Conservation (phyloP, 2,888 invertebrate genomes). For the Bugulina stolonifera region DNA sequence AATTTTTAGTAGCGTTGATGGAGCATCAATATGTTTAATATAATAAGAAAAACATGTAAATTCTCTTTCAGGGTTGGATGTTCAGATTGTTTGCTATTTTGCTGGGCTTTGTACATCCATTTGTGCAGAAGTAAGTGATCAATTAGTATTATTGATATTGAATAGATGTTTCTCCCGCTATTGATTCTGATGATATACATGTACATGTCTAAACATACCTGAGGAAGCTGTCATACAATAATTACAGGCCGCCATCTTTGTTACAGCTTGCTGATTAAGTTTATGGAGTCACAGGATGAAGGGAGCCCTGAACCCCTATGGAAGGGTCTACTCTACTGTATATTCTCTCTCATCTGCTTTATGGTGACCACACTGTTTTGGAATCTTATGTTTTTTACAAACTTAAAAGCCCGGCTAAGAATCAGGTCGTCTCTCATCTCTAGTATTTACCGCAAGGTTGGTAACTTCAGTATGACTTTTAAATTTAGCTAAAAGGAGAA, state of each 20-base stretch:
- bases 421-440: neutral
- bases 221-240: too few relatives aligned
- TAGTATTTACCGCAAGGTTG: neutral
- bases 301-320: neutral
- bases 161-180: too few relatives aligned
- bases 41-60: too few relatives aligned
- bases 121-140: conserved; percentile 7
- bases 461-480: too few relatives aligned
- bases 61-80: conserved; percentile 16
- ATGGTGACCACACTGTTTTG: neutral
- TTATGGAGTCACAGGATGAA: neutral
- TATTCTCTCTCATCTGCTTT: neutral
- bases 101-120: neutral
- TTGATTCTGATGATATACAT: too few relatives aligned
- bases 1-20: neutral
- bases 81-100: neutral
- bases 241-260: too few relatives aligned
- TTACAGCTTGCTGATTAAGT: neutral
- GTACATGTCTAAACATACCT: too few relatives aligned
- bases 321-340: neutral
- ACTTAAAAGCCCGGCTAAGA: neutral
- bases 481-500: too few relatives aligned
- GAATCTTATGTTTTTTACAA: neutral
- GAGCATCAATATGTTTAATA: too few relatives aligned
- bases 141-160: too few relatives aligned